phyloP scores from a whole-genome alignment of 2,797 vertebrate genomes.

The Brachyalestes nurse region DNA sequence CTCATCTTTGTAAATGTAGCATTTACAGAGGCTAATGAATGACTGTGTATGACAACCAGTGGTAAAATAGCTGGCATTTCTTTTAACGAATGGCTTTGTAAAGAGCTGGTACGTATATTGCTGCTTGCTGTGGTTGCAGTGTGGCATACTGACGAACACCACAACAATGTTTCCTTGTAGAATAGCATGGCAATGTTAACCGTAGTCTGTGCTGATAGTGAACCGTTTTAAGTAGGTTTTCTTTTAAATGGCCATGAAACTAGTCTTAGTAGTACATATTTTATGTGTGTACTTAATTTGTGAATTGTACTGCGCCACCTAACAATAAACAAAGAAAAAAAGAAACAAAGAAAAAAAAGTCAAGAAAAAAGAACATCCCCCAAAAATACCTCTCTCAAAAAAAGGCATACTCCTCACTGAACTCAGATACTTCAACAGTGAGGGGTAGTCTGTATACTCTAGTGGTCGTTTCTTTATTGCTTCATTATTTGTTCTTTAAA shows the following conservation, averaged over 20 bases:
- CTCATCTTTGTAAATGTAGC: conserved; percentile 34
- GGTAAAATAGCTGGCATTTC: conserved; percentile 30
- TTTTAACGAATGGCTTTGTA: conserved; percentile 49
- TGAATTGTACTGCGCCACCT: conserved; percentile 61
- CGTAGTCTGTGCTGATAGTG: conserved; percentile 51
- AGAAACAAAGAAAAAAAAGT: conserved; percentile 32
- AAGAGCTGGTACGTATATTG: conserved; percentile 43
- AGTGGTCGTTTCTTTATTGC: neutral
- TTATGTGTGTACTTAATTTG: conserved; percentile 60
- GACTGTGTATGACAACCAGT: conserved; percentile 36
- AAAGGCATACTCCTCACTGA: conserved; percentile 30
- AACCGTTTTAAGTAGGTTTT: conserved; percentile 50
- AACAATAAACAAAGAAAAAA: conserved; percentile 57
- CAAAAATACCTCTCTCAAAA: conserved; percentile 33
- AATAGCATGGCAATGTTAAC: conserved; percentile 49
- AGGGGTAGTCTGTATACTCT: neutral
- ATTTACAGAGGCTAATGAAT: conserved; percentile 44
- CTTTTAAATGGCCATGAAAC: conserved; percentile 52
- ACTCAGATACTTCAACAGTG: conserved; percentile 15
- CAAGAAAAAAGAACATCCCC: conserved; percentile 7
- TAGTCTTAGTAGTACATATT: conserved; percentile 52
- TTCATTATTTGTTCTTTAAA: conserved; percentile 20
- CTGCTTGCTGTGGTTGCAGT: conserved; percentile 47
- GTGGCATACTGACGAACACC: conserved; percentile 37
- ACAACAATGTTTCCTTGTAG: conserved; percentile 47